A percentile compares a stretch with the other conserved stretches of the same genome.
Conservation (phyloP, 2,888 invertebrate species). For the Deroplatys truncata region DNA sequence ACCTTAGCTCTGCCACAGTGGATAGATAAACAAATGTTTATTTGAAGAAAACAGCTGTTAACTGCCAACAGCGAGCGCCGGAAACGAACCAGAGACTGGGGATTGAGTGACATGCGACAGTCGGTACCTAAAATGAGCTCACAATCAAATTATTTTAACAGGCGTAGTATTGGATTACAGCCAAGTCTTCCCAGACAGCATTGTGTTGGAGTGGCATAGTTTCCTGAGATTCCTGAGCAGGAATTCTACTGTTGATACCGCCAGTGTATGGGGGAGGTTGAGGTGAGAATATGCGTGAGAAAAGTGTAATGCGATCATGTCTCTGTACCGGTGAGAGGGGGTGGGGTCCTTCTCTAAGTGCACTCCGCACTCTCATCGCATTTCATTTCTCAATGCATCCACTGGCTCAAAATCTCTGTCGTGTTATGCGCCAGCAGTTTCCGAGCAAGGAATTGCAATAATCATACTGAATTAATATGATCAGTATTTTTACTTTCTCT, state of each 20-base stretch:
- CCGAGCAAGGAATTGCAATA: no score
- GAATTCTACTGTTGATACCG: not conserved
- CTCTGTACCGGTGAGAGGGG: not conserved
- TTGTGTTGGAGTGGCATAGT: not conserved
- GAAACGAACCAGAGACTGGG: not conserved
- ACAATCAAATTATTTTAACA: not conserved
- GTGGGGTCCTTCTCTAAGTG: no score
- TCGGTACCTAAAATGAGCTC: not conserved
- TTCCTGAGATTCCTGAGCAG: not conserved
- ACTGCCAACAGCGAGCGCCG: not conserved
- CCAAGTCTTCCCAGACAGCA: not conserved
- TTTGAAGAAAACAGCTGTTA: not conserved
- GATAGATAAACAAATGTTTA: no score
- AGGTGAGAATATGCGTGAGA: not conserved
- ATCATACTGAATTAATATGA: no score
- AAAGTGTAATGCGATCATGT: not conserved
- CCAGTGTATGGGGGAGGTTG: not conserved
- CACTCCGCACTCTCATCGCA: no score
- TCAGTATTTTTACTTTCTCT: no score
- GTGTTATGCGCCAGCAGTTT: no score
- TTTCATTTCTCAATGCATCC: not conserved
- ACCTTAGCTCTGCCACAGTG: no score
- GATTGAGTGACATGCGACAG: not conserved
- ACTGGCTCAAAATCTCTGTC: no score
- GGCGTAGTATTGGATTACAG: not conserved